Evolutionary conservation across 2,113 vertebrate species (phyloP).

Genomic region (Anguilla japonica): DNA sequence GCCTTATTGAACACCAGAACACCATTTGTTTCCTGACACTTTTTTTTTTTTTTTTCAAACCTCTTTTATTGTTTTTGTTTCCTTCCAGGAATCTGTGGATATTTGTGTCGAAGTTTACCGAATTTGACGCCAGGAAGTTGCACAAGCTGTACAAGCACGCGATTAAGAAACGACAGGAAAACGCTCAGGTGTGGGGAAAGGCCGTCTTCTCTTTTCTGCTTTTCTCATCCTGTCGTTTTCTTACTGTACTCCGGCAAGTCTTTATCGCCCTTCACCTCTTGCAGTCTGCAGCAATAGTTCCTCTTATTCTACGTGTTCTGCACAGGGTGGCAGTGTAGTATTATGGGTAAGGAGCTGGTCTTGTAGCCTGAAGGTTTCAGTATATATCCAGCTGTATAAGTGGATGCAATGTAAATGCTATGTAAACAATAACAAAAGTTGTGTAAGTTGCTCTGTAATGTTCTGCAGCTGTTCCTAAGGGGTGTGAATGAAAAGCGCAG

Average conservation of each 20-base stretch:
- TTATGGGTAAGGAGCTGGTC: no score
- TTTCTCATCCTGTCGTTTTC: background rate
- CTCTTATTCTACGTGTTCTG: background rate
- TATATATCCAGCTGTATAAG: no score
- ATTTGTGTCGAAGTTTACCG: conserved; percentile 98
- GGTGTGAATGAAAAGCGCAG: background rate
- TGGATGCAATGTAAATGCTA: no score
- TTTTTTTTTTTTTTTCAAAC: background rate
- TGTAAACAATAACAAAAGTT: no score
- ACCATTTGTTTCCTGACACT: background rate
- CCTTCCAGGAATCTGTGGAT: conserved; percentile 91
- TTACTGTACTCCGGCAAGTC: background rate
- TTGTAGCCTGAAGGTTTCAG: no score
- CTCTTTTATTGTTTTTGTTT: background rate
- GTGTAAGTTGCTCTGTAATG: no score
- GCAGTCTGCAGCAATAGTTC: background rate
- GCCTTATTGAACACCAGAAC: background rate
- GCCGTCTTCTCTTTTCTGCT: background rate
- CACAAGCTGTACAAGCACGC: conserved; percentile 98
- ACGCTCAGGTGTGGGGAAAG: conserved; percentile 74
- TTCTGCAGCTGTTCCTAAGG: background rate
- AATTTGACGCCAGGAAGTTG: conserved; percentile 96
- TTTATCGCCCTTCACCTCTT: background rate
- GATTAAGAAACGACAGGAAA: conserved; percentile 96
- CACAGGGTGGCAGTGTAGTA: no score